Evolutionary conservation across 2,888 invertebrate species (phyloP), one percentile per base, ranked within the genome.

Genomic region (Trachelus stipa): DNA sequence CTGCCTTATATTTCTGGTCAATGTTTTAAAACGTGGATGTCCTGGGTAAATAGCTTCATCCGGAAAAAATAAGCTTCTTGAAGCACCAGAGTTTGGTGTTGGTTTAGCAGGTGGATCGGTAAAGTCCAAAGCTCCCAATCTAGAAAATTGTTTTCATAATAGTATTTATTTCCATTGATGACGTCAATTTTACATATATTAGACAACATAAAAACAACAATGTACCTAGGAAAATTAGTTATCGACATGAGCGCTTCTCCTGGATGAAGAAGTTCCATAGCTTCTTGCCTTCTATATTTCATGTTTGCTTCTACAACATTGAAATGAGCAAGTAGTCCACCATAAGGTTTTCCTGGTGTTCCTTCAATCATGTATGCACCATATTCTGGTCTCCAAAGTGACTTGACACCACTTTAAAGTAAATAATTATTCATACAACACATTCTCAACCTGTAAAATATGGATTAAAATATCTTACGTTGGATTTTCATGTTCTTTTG

Each of bases 361-460:
- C 99, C 99, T 93, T 99, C 99, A 79, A 99, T 94, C 99, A 99
- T 99, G 90, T 99, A 99, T n/a, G 97, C 96, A 3, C 98, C 99
- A 93, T 98, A 99, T 92, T 99, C 99, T 0, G 99, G 99, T 76
- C 98, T 94, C 99, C 99, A 99, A 71, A 98, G 92, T 0, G 97
- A 97, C 89, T 97, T 97, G 0, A 96, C 96, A 87, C 94, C 90
- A 11, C 91, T 91, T 73, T 73, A 73, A 78, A 84, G 77, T 23
- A 79, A 76, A 71, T 68, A 68, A 11, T 79, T 69, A 71, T 68
- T 31, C 15, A 75, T 31, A 76, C n/a, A 76, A 76, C 75, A 34
- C 35, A 78, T 34, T 11, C 79, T 33, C 4, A 77, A 77, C n/a
- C 12, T 6, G 23, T 56, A 56, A 77, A 33, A 9, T 0, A 69